Percentiles rank a stretch among this genome's conserved stretches.
Evolutionary conservation across 2,888 invertebrate species (phyloP).

Genomic region (Spisula subtruncata): DNA sequence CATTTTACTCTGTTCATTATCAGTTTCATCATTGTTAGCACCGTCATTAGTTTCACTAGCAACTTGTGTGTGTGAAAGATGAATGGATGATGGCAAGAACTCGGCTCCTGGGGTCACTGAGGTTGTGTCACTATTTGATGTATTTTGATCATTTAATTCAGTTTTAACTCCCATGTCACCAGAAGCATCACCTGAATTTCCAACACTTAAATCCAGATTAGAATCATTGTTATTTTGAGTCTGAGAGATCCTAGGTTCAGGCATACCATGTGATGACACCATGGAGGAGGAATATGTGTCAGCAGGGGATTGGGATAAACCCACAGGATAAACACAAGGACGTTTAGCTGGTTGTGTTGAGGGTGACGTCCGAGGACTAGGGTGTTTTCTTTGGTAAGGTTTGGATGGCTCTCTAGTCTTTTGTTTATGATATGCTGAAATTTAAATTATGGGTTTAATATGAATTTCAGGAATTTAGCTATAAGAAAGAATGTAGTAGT

Average conservation of each 20-base stretch:
- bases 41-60: not conserved
- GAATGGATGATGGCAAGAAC: slow-evolving; percentile 20
- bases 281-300: not conserved
- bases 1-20: not conserved
- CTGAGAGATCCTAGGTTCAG: not conserved
- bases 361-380: slow-evolving; percentile 30
- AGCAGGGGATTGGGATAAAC: not conserved
- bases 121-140: not conserved
- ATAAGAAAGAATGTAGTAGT: too few species aligned
- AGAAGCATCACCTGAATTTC: not conserved
- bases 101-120: not conserved
- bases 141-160: slow-evolving; percentile 6
- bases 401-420: slow-evolving; percentile 46
- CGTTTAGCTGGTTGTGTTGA: slow-evolving; percentile 39
- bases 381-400: slow-evolving; percentile 52
- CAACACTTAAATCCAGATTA: not conserved
- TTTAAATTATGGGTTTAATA: not conserved
- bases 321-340: slow-evolving; percentile 13
- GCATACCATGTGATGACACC: not conserved
- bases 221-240: not conserved
- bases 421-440: slow-evolving; percentile 53
- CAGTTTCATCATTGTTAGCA: slow-evolving; percentile 13
- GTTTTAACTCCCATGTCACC: not conserved
- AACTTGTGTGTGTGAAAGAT: slow-evolving; percentile 28
- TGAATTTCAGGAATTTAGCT: too few species aligned